Percentiles rank a stretch among this genome's conserved stretches.
These are phyloP conservation scores for Bos indicus DNA, from an alignment of 2,113 vertebrate species.

Conservation along the genomic window DNA sequence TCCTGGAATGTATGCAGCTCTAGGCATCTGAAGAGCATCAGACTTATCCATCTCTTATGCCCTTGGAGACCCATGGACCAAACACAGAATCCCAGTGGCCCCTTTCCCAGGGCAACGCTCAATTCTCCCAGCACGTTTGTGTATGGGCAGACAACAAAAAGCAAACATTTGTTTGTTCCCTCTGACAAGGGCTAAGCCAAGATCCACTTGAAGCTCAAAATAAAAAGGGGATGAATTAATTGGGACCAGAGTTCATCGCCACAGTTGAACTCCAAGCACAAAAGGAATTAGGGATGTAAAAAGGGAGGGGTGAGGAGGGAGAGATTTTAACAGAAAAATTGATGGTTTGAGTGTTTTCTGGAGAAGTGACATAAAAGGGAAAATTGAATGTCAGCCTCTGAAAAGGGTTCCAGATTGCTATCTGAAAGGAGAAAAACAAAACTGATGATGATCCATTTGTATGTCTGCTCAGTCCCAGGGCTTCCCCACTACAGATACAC, in stretches of 20 bases:
- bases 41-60: background rate
- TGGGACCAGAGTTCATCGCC: background rate
- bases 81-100: background rate
- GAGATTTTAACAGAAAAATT: constrained; percentile 33
- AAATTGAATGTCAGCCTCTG: constrained; percentile 45
- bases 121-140: background rate
- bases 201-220: background rate
- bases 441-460: background rate
- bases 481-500: background rate
- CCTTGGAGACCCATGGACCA: background rate
- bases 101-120: background rate
- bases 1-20: background rate
- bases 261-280: background rate
- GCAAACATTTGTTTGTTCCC: background rate
- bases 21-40: background rate
- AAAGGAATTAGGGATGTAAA: constrained; percentile 11
- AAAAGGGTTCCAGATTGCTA: constrained; percentile 48
- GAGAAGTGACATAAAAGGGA: constrained; percentile 38
- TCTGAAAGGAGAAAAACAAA: constrained; percentile 19
- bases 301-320: background rate
- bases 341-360: background rate
- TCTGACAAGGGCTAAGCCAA: background rate
- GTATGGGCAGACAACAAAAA: background rate
- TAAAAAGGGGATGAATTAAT: background rate
- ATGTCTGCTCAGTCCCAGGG: background rate